Percentiles rank a stretch among this genome's conserved stretches.
These are phyloP conservation scores for Teleogryllus oceanicus DNA, from an alignment of 2,888 invertebrate genomes.

Conservation along the genomic window DNA sequence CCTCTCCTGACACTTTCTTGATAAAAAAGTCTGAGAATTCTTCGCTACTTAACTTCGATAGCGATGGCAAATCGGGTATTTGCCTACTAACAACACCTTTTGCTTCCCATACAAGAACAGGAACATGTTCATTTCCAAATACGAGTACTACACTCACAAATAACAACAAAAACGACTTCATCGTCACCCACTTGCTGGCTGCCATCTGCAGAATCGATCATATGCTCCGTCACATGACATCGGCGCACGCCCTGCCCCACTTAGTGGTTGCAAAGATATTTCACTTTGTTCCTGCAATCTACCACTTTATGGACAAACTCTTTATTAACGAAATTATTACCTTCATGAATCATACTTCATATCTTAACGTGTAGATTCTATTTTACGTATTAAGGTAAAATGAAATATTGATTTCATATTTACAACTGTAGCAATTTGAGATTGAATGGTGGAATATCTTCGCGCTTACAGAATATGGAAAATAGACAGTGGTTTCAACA, in stretches of 20 bases:
- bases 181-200: neutral
- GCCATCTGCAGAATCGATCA: neutral
- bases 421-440: no score
- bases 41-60: constrained; percentile 29
- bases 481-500: no score
- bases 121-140: constrained; percentile 31
- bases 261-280: neutral
- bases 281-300: neutral
- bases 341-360: no score
- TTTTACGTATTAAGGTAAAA: no score
- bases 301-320: no score
- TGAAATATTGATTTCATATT: no score
- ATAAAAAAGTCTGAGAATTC: constrained; percentile 30
- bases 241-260: neutral
- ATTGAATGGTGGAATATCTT: no score
- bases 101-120: constrained; percentile 34
- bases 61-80: constrained; percentile 4
- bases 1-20: constrained; percentile 35
- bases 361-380: no score
- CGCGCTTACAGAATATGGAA: no score
- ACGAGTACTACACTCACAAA: neutral
- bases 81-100: neutral
- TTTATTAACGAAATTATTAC: no score
- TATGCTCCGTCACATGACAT: neutral
- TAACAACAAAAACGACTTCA: neutral